These are phyloP conservation scores for Danaus melanippus DNA, from an alignment of 1,140 invertebrate species.

Conservation along the genomic window DNA sequence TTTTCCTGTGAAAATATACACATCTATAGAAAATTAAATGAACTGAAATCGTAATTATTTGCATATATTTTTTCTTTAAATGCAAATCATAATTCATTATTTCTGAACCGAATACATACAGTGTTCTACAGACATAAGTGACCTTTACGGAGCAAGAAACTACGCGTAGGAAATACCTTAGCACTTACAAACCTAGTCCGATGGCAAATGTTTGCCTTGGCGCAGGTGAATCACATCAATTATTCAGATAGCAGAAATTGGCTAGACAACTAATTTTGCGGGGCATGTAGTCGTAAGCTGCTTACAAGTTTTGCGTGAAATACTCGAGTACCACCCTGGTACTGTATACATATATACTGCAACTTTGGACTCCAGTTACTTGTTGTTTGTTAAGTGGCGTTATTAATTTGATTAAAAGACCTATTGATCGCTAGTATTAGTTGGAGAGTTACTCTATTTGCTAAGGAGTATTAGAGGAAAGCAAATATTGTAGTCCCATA, in stretches of 20 bases:
- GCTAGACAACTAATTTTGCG: slow-evolving; percentile 51
- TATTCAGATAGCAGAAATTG: slow-evolving; percentile 35
- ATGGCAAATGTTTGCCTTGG: slow-evolving; percentile 8
- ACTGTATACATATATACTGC: slow-evolving; percentile 39
- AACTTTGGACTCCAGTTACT: slow-evolving; percentile 33
- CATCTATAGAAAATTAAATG: too few species aligned
- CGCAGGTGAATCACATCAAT: slow-evolving; percentile 2
- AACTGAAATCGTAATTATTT: too few species aligned
- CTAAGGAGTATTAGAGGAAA: slow-evolving; percentile 17
- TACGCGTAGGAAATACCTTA: too few species aligned
- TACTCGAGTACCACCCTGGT: slow-evolving; percentile 28
- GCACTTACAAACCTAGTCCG: neutral
- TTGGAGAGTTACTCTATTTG: slow-evolving; percentile 25
- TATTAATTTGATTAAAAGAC: slow-evolving; percentile 58
- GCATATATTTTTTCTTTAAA: too few species aligned
- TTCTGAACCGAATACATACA: neutral
- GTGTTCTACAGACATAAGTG: slow-evolving; percentile 3
- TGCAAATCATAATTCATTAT: neutral
- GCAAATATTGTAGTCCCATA: slow-evolving; percentile 19
- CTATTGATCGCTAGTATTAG: slow-evolving; percentile 41
- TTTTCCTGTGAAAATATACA: too few species aligned
- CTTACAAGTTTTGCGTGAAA: slow-evolving; percentile 44
- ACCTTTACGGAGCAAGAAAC: slow-evolving; percentile 4
- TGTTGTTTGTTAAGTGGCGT: slow-evolving; percentile 40
- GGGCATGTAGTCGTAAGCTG: slow-evolving; percentile 36